Base-by-base conservation (phyloP, 37 sponge, comb jelly and placozoan species). In the Hexactinellida sp. region DNA sequence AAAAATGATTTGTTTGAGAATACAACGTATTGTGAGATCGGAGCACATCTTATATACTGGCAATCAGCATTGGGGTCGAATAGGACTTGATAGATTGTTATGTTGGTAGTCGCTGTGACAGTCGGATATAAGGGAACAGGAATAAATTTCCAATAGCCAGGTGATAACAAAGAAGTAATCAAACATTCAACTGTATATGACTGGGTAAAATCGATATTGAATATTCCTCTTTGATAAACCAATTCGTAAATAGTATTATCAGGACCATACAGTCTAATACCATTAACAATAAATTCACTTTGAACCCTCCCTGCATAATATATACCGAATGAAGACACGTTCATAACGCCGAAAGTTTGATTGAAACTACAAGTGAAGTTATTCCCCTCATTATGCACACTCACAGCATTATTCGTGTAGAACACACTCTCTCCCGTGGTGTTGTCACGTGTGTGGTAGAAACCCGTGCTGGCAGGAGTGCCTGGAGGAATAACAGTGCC, bases 401-500 rank as follows among this genome's bases (percentile, higher is more conserved):
- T 32, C 21, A 63, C 30, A n/a, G 28, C 76, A n/a, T 63, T 28
- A n/a, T 63, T 63, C 30, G 76, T 23, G 30, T 63, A 63, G 28
- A 63, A 63, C 76, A 63, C 76, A 63, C 76, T 63, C 76, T 63
- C 34, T 28, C 76, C 76, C 5, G 76, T 63, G 76, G 21, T 63
- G 30, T 1, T n/a, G 13, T 63, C 13, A 28, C 76, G 76, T 10
- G 13, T 63, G 34, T 63, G 76, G 76, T 63, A 63, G 3, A 63
- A n/a, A 32, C 76, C 76, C 13, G 76, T 25, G 21, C 5, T 25
- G 3, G 3, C 3, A 63, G 76, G 5, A 28, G 1, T n/a, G 30
- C 21, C 30, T 32, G 76, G 76, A 25, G 76, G 76, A 63, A 63
- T 63, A n/a, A 63, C 76, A 63, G 3, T 23, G 13, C 76, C 76